These are phyloP conservation scores for Streptopelia turtur DNA, from an alignment of 2,797 vertebrate genomes.

Conservation along the genomic window DNA sequence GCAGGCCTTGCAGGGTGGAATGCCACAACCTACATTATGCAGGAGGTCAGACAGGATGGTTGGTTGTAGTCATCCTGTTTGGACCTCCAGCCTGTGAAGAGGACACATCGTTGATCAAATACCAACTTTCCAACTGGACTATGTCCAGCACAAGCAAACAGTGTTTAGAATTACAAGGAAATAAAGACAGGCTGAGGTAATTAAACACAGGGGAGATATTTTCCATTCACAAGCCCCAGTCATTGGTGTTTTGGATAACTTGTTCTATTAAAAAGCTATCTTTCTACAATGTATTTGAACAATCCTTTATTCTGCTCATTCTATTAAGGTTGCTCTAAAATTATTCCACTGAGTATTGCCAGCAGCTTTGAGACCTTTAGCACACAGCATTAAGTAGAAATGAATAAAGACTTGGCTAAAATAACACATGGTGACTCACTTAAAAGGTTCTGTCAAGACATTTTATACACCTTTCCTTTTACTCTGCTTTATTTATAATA, in stretches of 20 bases:
- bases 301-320: constrained; percentile 67
- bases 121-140: constrained; percentile 32
- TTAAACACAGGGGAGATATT: constrained; percentile 57
- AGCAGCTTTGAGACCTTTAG: constrained; percentile 59
- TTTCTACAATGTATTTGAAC: constrained; percentile 47
- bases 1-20: background rate
- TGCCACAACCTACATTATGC: background rate
- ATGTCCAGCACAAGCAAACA: background rate
- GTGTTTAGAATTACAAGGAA: constrained; percentile 37
- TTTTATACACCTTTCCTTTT: constrained; percentile 38
- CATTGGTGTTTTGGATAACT: constrained; percentile 49
- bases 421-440: constrained; percentile 15
- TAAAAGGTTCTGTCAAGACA: constrained; percentile 11
- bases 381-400: constrained; percentile 43
- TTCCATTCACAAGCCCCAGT: constrained; percentile 34
- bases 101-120: background rate
- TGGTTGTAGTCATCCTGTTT: background rate
- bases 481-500: constrained; percentile 22
- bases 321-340: constrained; percentile 54
- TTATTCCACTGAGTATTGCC: constrained; percentile 63
- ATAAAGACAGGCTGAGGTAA: constrained; percentile 40
- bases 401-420: constrained; percentile 60
- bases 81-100: constrained; percentile 9
- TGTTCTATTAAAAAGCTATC: constrained; percentile 65
- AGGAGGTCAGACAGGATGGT: background rate